Evolutionary conservation across 2,113 vertebrate genomes (phyloP).

Genomic region (Cheirogaleus medius): DNA sequence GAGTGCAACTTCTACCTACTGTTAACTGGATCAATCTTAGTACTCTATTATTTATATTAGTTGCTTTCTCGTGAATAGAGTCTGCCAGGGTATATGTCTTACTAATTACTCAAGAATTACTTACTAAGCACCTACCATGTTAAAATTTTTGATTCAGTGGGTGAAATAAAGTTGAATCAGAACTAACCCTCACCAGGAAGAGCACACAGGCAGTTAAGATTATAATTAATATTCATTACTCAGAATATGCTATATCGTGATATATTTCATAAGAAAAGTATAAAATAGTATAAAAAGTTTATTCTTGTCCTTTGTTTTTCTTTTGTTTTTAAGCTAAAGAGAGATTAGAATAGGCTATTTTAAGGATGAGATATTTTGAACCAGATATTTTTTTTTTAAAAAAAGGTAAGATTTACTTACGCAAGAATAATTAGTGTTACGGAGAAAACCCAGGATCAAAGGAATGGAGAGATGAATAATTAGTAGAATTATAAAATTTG

Average conservation of each 20-base stretch:
- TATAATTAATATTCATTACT: not conserved
- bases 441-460: not conserved
- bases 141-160: not conserved
- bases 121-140: not conserved
- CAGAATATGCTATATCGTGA: not conserved
- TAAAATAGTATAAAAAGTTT: not conserved
- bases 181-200: not conserved
- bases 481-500: not conserved
- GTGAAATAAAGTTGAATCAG: not conserved
- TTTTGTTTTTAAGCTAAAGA: slow-evolving; percentile 15
- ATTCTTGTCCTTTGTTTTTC: not conserved
- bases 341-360: not conserved
- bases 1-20: not conserved
- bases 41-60: not conserved
- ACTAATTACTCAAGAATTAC: not conserved
- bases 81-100: not conserved
- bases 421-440: not conserved
- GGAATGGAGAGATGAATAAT: not conserved
- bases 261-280: not conserved
- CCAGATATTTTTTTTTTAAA: not conserved
- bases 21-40: not conserved
- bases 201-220: not conserved
- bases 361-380: not conserved
- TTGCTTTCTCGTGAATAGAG: not conserved
- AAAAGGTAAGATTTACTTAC: not conserved